Conservation (phyloP, 2,797 vertebrate species). For the Melanotaenia nigrans region DNA sequence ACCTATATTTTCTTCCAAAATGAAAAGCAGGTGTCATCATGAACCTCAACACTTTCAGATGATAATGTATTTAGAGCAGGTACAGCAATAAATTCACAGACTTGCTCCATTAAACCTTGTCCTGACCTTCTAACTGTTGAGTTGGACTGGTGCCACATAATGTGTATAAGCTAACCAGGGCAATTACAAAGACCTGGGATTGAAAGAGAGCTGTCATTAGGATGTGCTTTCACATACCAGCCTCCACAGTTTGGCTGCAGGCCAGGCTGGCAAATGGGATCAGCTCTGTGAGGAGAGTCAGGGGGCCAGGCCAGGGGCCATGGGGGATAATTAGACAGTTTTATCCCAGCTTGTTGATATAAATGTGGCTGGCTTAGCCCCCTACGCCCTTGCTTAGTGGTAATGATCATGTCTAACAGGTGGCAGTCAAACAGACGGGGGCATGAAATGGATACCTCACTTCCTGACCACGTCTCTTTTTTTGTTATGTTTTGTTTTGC, state of each 20-base stretch:
- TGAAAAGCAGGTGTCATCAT: slow-evolving; percentile 31
- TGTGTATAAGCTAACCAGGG: slow-evolving; percentile 86
- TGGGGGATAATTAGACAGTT: slow-evolving; percentile 97
- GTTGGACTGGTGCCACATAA: slow-evolving; percentile 81
- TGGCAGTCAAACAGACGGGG: slow-evolving; percentile 90
- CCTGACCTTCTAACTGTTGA: slow-evolving; percentile 72
- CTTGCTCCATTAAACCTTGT: slow-evolving; percentile 74
- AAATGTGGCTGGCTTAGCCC: slow-evolving; percentile 95
- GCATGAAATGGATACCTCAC: slow-evolving; percentile 92
- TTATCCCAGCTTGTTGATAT: slow-evolving; percentile 96
- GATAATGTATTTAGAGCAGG: slow-evolving; percentile 64
- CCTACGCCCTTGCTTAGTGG: slow-evolving; percentile 82
- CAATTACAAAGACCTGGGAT: slow-evolving; percentile 86
- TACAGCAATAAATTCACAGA: slow-evolving; percentile 52
- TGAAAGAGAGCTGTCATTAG: slow-evolving; percentile 90
- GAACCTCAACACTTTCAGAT: slow-evolving; percentile 28
- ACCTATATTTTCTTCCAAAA: slow-evolving; percentile 36
- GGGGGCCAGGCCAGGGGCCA: slow-evolving; percentile 84
- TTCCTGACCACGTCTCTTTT: slow-evolving; percentile 85
- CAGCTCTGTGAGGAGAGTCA: slow-evolving; percentile 82
- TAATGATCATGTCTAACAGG: slow-evolving; percentile 97
- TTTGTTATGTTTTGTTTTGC: slow-evolving; percentile 77
- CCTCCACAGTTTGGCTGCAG: slow-evolving; percentile 85
- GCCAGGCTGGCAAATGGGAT: slow-evolving; percentile 87
- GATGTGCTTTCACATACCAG: slow-evolving; percentile 88